A percentile compares a stretch with the other conserved stretches of the same genome.
These are phyloP conservation scores for Drosophila teissieri DNA, from an alignment of 1,140 invertebrate species.

Conservation along the genomic window DNA sequence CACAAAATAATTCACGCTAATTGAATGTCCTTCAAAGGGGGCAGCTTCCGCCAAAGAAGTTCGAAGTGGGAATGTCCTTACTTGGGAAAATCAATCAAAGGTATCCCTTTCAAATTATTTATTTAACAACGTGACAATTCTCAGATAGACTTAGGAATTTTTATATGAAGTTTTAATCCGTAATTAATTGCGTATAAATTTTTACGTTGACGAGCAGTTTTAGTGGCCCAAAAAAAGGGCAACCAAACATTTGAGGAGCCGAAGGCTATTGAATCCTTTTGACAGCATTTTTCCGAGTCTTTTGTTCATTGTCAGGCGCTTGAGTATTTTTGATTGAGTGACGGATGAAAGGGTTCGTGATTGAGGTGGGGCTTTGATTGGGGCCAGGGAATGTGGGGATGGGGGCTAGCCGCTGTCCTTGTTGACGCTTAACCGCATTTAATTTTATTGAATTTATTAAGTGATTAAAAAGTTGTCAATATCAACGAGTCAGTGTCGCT, in stretches of 20 bases:
- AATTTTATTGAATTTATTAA: constrained; percentile 85
- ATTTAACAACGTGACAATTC: too few species aligned
- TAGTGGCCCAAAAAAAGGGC: not conserved
- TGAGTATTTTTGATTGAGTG: constrained; percentile 63
- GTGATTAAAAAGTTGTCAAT: constrained; percentile 85
- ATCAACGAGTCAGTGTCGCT: constrained; percentile 68
- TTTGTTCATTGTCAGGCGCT: constrained; percentile 65
- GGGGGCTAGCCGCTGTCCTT: constrained; percentile 36
- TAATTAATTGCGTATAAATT: too few species aligned
- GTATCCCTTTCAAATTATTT: not conserved
- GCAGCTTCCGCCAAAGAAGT: constrained; percentile 7
- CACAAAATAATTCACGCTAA: constrained; percentile 72
- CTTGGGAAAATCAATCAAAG: not conserved
- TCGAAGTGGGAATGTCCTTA: constrained; percentile 3
- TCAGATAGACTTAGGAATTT: too few species aligned
- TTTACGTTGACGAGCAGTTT: not conserved
- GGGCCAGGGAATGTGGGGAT: not conserved
- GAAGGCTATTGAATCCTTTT: constrained; percentile 42
- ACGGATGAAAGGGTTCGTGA: constrained; percentile 17
- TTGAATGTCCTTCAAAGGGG: constrained; percentile 69
- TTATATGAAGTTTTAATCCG: too few species aligned
- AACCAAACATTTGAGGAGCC: constrained; percentile 4
- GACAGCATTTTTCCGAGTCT: constrained; percentile 36
- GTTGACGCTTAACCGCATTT: constrained; percentile 82
- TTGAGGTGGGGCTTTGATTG: constrained; percentile 16